Percentiles rank a stretch among this genome's conserved stretches.
These are phyloP conservation scores for Hypena proboscidalis DNA, from an alignment of 2,888 invertebrate genomes.

Conservation along the genomic window DNA sequence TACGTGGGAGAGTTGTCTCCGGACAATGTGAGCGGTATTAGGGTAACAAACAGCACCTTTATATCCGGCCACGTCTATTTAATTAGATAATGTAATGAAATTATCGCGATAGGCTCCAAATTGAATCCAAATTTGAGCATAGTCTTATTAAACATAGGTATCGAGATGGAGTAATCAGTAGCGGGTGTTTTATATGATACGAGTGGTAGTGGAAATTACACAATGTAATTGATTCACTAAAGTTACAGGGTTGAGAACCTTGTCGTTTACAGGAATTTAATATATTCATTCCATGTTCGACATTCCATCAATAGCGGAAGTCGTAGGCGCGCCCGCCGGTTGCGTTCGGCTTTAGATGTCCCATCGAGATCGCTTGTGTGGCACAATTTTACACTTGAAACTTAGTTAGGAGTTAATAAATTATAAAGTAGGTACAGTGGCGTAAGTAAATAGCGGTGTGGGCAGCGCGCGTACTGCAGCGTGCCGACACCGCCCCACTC, in stretches of 20 bases:
- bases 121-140: slow-evolving; percentile 59
- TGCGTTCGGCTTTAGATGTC: slow-evolving; percentile 67
- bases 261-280: slow-evolving; percentile 68
- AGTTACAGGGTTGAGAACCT: slow-evolving; percentile 69
- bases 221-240: slow-evolving; percentile 50
- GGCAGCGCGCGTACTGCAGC: slow-evolving; percentile 49
- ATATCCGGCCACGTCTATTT: slow-evolving; percentile 73
- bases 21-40: slow-evolving; percentile 63
- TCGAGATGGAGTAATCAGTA: slow-evolving; percentile 62
- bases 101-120: slow-evolving; percentile 67
- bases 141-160: slow-evolving; percentile 60
- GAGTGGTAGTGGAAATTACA: slow-evolving; percentile 62
- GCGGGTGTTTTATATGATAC: slow-evolving; percentile 70
- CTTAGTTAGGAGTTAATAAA: slow-evolving; percentile 80
- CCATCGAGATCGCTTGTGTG: slow-evolving; percentile 73
- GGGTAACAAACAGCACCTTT: slow-evolving; percentile 68
- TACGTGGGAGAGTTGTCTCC: slow-evolving; percentile 55
- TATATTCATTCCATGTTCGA: slow-evolving; percentile 58
- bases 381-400: slow-evolving; percentile 81
- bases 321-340: slow-evolving; percentile 37
- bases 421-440: slow-evolving; percentile 73
- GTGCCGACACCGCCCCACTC: slow-evolving; percentile 35
- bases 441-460: slow-evolving; percentile 55
- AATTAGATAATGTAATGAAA: slow-evolving; percentile 64
- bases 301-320: slow-evolving; percentile 51